Evolutionary conservation across 2,888 invertebrate genomes (phyloP), one percentile per base, ranked within the genome.

Genomic region (Dryocosmus kuriphilus): DNA sequence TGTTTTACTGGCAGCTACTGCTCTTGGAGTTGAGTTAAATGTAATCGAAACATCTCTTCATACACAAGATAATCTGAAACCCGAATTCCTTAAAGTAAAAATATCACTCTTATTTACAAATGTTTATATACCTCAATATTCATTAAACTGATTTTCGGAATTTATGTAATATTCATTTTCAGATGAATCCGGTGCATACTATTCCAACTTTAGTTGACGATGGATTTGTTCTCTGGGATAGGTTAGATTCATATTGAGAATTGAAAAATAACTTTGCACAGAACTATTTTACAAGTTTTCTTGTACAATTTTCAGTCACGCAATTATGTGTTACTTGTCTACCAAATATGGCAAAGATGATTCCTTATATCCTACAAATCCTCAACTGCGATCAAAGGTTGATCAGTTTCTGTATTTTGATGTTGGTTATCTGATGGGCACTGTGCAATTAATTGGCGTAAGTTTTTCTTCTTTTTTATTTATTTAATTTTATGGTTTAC

Each of bases 121-220:
- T 16, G 16, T 46, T 1, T 46, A 35, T 19, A n/a, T n/a, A 16
- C 19, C 19, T 46, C 1, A 46, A 19, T 46, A 46, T 46, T 5
- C 1, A 46, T 46, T 46, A 19, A 16, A 46, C 19, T 35, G 9
- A 38, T 3, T 46, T 46, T 46, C 7, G 19, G 19, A 46, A 38
- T 38, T 38, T 19, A n/a, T n/a, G n/a, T n/a, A 46, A 19, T 19
- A 46, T 60, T 79, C 6, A 46, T 51, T 79, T 92, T 8, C 86
- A 94, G 94, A 85, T 93, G 1, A 94, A 94, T 88, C 94, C 94
- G 0, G 92, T 93, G 83, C 94, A 93, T 85, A 93, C 93, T 32
- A 89, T 94, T 61, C 94, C 95, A 14, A 93, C 93, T 19, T 89
- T 95, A 57, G 92, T 93, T 84, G 93, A 93, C 79, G 92, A 93